Conservation (phyloP, 2,888 invertebrate species). For the Ophion slaviceki region DNA sequence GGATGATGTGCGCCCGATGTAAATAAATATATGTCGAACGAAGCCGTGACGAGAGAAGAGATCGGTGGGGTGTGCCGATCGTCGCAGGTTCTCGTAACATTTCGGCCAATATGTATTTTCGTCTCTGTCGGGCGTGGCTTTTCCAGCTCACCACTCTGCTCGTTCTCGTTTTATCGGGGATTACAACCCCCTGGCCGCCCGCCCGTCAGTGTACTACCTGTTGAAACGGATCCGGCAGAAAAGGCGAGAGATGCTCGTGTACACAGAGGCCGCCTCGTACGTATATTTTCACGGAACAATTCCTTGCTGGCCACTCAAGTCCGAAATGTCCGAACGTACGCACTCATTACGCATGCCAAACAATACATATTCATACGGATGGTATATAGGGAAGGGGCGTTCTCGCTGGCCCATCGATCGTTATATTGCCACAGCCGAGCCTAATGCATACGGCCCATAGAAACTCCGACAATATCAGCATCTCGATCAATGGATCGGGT, state of each 20-base stretch:
- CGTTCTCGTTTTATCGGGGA: constrained; percentile 45
- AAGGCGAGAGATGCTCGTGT: constrained; percentile 17
- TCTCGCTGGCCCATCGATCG: constrained; percentile 55
- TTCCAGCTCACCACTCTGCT: constrained; percentile 22
- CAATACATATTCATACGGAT: constrained; percentile 62
- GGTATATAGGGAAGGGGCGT: constrained; percentile 15
- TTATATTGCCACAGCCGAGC: constrained; percentile 9
- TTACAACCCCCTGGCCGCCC: constrained; percentile 14
- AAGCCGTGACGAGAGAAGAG: neutral
- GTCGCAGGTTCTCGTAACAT: constrained; percentile 9
- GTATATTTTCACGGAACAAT: constrained; percentile 19
- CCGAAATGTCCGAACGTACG: constrained; percentile 50
- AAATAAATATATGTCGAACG: neutral
- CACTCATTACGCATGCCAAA: constrained; percentile 57
- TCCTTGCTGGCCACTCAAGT: constrained; percentile 52
- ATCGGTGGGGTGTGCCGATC: constrained; percentile 5
- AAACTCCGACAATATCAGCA: constrained; percentile 24
- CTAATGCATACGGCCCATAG: neutral
- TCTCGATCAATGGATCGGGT: constrained; percentile 13
- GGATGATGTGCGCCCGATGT: neutral
- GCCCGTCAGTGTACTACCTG: constrained; percentile 43
- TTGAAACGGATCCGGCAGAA: constrained; percentile 53
- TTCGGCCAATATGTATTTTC: constrained; percentile 33
- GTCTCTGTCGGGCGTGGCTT: constrained; percentile 35
- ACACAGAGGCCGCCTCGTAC: neutral